Evolutionary conservation across 2,797 vertebrate species (phyloP).

Genomic region (Gymnodraco acuticeps): DNA sequence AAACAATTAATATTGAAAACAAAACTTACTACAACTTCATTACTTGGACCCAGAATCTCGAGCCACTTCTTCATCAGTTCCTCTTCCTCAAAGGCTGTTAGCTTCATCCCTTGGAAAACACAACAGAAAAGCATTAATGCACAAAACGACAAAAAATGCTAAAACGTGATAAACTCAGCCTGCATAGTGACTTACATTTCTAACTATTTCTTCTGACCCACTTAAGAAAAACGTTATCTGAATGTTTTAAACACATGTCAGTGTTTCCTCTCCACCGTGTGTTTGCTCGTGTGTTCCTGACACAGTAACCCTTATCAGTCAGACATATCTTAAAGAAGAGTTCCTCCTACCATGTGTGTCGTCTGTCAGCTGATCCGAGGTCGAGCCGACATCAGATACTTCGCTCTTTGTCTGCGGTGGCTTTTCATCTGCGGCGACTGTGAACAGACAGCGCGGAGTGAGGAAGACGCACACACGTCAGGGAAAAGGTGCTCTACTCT

Average conservation of each 20-base stretch:
- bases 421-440: constrained; percentile 69
- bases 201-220: constrained; percentile 2
- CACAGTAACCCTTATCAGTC: constrained; percentile 61
- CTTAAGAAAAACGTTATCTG: constrained; percentile 25
- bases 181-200: neutral
- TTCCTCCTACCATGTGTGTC: constrained; percentile 76
- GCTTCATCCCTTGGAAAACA: constrained; percentile 66
- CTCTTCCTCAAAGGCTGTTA: constrained; percentile 83
- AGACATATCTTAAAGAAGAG: constrained; percentile 43
- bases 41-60: constrained; percentile 89
- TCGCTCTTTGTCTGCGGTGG: constrained; percentile 68
- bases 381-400: constrained; percentile 69
- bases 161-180: neutral
- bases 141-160: constrained; percentile 20
- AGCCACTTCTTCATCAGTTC: constrained; percentile 90
- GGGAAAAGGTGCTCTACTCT: neutral
- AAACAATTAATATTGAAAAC: constrained; percentile 9
- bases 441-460: constrained; percentile 50
- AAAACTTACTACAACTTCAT: constrained; percentile 92
- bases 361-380: constrained; percentile 74
- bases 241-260: constrained; percentile 14
- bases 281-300: constrained; percentile 42
- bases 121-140: constrained; percentile 11
- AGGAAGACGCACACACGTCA: constrained; percentile 28
- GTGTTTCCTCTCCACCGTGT: constrained; percentile 26